Base-by-base conservation (phyloP, 2,797 vertebrate genomes). In the Melanotaenia boesemani region DNA sequence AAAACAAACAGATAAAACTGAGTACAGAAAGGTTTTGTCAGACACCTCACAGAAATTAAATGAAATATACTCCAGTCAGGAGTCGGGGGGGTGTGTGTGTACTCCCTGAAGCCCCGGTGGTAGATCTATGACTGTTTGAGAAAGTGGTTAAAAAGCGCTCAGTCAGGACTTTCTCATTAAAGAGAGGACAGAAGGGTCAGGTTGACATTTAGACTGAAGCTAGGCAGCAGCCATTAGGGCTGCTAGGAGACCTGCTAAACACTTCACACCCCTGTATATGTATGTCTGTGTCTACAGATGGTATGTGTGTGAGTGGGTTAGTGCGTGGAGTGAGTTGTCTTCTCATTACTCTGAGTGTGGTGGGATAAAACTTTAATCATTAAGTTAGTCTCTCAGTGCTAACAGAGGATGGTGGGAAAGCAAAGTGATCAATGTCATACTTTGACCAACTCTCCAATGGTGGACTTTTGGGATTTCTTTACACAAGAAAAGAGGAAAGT, bases 131-230 rank as follows among this genome's bases (percentile, higher is more conserved):
- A 56, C 56, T 88, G 85, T 92, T 93, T 90, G 87, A 88, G 85
- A 83, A 90, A 83, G 90, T 90, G 65, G 84, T 93, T 93, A 92
- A 92, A 93, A 89, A 90, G 78, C 6, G 50, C 80, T 94, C 91
- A 80, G 81, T 92, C 91, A 90, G 84, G 84, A 82, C 89, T 91
- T 93, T 92, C 82, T 94, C 91, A 93, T 92, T 91, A 85, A 50
- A 13, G 16, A 68, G 26, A 24, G 74, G 86, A 74, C 0, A 22
- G 60, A 68, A 72, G 68, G 86, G 80, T 87, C 77, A 79, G 64
- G 71, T 80, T 91, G 87, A 92, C 92, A 91, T 90, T 92, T 88
- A 72, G 84, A 82, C 79, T 67, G 77, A 70, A 68, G 70, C 77
- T 74, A n/a, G 63, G 75, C 75, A 78, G 84, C 76, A 85, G 76